Percentiles rank a stretch among this genome's conserved stretches.
Conservation (phyloP, 92 coral and sea anemone genomes). For the Porites evermanni region DNA sequence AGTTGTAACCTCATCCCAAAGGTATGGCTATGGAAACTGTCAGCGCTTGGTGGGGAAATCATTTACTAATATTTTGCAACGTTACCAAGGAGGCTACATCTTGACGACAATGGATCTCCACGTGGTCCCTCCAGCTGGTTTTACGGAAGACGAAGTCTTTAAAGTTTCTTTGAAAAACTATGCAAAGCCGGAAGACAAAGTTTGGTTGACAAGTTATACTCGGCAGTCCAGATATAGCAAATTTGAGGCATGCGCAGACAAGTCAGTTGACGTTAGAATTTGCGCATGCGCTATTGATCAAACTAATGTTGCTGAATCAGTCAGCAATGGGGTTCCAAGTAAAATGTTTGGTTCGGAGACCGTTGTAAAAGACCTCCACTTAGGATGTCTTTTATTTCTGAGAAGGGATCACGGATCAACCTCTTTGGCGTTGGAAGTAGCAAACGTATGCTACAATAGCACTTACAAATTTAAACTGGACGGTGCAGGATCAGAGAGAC, state of each 20-base stretch:
- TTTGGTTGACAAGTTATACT: conserved; percentile 14
- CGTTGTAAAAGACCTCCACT: conserved; percentile 6
- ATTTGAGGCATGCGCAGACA: conserved; percentile 86
- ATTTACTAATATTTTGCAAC: conserved; percentile 32
- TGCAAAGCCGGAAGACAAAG: conserved; percentile 16
- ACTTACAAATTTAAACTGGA: conserved; percentile 14
- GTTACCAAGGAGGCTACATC: conserved; percentile 33
- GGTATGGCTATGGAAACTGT: conserved; percentile 57
- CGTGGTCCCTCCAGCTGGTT: conserved; percentile 49
- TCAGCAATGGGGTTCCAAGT: background rate
- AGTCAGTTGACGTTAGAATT: conserved; percentile 70
- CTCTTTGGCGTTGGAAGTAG: conserved; percentile 21
- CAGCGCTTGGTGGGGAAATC: conserved; percentile 56
- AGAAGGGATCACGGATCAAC: background rate
- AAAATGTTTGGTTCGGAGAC: conserved; percentile 32
- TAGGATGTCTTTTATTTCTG: conserved; percentile 14
- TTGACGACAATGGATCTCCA: conserved; percentile 42
- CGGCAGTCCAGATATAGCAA: conserved; percentile 64
- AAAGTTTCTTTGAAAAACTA: conserved; percentile 30
- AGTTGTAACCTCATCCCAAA: background rate
- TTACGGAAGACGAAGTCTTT: conserved; percentile 37
- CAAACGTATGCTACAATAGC: conserved; percentile 11
- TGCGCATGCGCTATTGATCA: conserved; percentile 78
- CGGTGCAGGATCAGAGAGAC: background rate
- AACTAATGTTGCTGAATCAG: background rate